Evolutionary conservation across 2,113 vertebrate species (phyloP), one percentile per base, ranked within the genome.

Genomic region (Tursiops truncatus): DNA sequence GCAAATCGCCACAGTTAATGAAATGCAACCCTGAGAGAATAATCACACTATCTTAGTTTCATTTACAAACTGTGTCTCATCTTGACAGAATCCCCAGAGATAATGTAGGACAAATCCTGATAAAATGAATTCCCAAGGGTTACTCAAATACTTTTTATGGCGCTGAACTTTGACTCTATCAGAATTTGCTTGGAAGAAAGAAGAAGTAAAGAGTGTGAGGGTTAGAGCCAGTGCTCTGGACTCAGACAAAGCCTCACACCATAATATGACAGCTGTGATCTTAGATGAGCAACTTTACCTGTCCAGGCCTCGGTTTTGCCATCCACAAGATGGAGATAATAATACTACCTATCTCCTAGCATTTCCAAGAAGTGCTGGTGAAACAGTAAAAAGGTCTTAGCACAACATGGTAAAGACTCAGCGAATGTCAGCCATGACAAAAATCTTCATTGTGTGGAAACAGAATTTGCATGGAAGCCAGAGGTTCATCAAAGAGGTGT

Each of bases 121-220:
- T 62, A 84, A 74, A 94, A 87, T 26, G 14, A 68, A 56, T 47
- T 62, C 26, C n/a, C 44, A 84, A 84, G 38, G 20, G n/a, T 62
- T 50, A 41, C 60, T 94, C 47, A 71, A 79, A 70, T 21, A 77
- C 5, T 21, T 85, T 80, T 62, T 68, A 71, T 12, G 33, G 60
- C 5, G 8, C 62, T 81, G 74, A 95, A 86, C 31, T 92, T 26
- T 33, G 28, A 70, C 17, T 91, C 70, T 41, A 36, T 44, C 38
- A 68, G 95, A 91, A 77, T 67, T 73, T 91, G 62, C 79, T 93
- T 41, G 28, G 23, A 82, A 80, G 53, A 88, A 92, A 89, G 84
- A 33, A 38, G 53, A 62, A 53, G 86, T 15, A 23, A 25, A 41
- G 26, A 67, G 28, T 68, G 11, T 0, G 15, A 60, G 53, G 11